A percentile compares a stretch with the other conserved stretches of the same genome.
Evolutionary conservation across 2,113 vertebrate genomes (phyloP).

Genomic region (Poicephalus gulielmi): DNA sequence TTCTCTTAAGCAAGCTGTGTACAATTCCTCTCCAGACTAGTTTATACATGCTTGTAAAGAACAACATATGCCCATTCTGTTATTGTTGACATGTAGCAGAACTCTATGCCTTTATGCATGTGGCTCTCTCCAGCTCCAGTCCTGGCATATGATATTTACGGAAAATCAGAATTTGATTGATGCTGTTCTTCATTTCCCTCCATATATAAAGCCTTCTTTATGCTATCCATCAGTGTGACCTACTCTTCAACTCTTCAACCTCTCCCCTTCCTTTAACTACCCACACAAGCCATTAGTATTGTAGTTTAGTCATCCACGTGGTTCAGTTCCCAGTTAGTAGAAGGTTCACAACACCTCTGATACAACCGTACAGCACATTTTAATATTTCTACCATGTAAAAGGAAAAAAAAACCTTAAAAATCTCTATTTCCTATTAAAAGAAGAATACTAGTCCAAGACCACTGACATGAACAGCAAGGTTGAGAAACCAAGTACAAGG

Average conservation of each 20-base stretch:
- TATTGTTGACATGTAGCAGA: background rate
- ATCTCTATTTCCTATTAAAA: background rate
- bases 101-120: background rate
- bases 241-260: background rate
- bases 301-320: background rate
- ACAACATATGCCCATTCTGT: background rate
- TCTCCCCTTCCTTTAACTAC: background rate
- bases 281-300: background rate
- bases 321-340: background rate
- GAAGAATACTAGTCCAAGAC: background rate
- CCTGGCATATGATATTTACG: background rate
- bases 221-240: background rate
- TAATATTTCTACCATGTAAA: background rate
- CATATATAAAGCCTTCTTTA: background rate
- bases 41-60: background rate
- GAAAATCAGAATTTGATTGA: background rate
- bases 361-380: background rate
- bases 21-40: background rate
- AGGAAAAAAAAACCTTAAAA: background rate
- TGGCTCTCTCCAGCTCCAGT: background rate
- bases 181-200: background rate
- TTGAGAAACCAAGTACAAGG: background rate
- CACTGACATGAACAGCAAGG: background rate
- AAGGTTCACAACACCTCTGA: background rate
- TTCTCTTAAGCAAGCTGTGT: background rate